Evolutionary conservation across 2,888 invertebrate genomes (phyloP).

Genomic region (Lasioglossum villosulum): DNA sequence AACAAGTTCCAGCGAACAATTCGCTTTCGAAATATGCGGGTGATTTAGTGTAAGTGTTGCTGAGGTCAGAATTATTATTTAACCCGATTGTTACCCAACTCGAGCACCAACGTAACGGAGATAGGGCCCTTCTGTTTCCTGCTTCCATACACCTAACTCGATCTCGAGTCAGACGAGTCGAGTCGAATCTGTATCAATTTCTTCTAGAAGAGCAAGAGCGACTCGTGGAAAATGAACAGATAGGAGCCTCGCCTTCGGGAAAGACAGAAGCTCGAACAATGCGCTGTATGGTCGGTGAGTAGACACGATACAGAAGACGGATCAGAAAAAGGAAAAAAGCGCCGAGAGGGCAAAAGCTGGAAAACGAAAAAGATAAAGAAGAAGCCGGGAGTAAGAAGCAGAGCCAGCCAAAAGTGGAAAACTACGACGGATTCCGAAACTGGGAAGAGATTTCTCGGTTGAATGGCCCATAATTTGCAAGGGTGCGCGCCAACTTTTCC

Average conservation of each 20-base stretch:
- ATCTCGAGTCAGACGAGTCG: neutral
- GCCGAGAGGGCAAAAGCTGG: neutral
- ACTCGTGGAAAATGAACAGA: conserved; percentile 1
- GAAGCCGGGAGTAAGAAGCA: neutral
- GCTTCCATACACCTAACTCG: neutral
- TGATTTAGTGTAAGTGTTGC: neutral
- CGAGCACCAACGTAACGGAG: neutral
- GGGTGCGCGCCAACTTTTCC: conserved; percentile 19
- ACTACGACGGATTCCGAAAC: conserved; percentile 5
- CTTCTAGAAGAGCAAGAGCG: neutral
- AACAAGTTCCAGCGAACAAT: neutral
- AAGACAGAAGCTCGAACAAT: neutral
- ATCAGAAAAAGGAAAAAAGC: neutral
- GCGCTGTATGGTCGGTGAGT: neutral
- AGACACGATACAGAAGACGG: neutral
- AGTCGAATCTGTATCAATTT: conserved; percentile 25
- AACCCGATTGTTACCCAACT: neutral
- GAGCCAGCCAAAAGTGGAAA: neutral
- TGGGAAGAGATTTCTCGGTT: conserved; percentile 18
- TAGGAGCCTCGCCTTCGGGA: neutral
- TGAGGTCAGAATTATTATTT: neutral
- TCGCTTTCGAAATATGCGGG: neutral
- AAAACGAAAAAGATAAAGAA: neutral
- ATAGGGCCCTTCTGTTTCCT: neutral
- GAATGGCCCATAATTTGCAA: conserved; percentile 33